Conservation (phyloP, 1,140 invertebrate genomes). For the Bradynema listronoti region DNA sequence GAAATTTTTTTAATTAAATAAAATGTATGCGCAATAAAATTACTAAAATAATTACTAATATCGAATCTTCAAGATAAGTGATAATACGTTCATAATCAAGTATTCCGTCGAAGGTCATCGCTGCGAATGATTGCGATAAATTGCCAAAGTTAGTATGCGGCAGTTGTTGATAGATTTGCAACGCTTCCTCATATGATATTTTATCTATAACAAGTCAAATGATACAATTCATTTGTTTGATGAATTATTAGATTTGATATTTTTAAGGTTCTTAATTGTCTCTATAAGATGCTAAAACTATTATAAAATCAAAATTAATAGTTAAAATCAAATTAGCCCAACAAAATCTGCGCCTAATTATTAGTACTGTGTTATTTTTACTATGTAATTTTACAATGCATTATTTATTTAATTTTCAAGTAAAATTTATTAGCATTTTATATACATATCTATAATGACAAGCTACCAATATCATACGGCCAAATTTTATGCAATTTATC, state of each 20-base stretch:
- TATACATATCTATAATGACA: no score
- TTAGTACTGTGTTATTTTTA: background rate
- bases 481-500: constrained; percentile 20
- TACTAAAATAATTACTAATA: no score
- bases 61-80: background rate
- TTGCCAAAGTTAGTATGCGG: constrained; percentile 22
- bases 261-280: no score
- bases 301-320: background rate
- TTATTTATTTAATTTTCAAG: no score
- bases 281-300: no score
- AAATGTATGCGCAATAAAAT: background rate
- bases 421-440: no score
- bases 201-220: constrained; percentile 17
- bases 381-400: no score
- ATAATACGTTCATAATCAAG: constrained; percentile 7
- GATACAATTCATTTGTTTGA: no score
- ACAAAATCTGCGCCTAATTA: no score
- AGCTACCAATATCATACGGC: constrained; percentile 21
- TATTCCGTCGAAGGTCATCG: background rate
- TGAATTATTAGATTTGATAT: no score
- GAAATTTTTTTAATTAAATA: no score
- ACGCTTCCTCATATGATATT: constrained; percentile 34
- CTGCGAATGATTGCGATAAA: constrained; percentile 15
- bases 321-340: no score
- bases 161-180: constrained; percentile 27